Base-by-base conservation (phyloP, 2,113 vertebrate species). In the Terrapene triunguis region DNA sequence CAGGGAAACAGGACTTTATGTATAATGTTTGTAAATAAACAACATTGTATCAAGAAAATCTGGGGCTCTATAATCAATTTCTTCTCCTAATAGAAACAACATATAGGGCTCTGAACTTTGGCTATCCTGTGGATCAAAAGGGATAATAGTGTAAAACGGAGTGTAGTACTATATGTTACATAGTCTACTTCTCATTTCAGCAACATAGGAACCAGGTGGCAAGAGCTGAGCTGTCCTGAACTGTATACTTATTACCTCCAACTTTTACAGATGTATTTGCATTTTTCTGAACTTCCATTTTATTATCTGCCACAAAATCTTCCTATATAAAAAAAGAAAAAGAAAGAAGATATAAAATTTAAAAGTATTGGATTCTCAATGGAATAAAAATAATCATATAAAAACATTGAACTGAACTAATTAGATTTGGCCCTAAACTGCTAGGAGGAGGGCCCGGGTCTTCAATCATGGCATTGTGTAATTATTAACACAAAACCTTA, bases 241-340 rank as follows among this genome's bases (percentile, higher is more conserved):
- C 54, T 0, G n/a, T 9, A 81, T 54, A 89, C 22, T 50, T 44
- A 27, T 93, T 98, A 98, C 98, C 98, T 98, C 53, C 92, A 90
- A 76, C 22, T 92, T 93, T 94, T 89, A 93, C 82, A 95, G 48
- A 80, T 57, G 35, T 84, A n/a, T 32, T n/a, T 2, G 22, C 42
- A 8, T 53, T 94, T 80, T 95, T 92, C 90, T 69, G 50, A 1
- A 95, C 85, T 89, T 94, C 93, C 24, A 42, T 93, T 93, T 94
- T 92, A 80, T 94, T 95, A 72, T 94, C 97, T 89, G 44, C 19
- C 59, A 42, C 88, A 83, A 96, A 93, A 78, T 97, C 96, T 84
- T 97, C 98, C 98, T 98, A 92, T 25, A 86, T 89, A 5, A 92
- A 96, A 83, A 91, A 89, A 82, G 93, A 11, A 27, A 89, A 79